Evolutionary conservation across 2,113 vertebrate genomes (phyloP).

Genomic region (Rhipidura dahli): DNA sequence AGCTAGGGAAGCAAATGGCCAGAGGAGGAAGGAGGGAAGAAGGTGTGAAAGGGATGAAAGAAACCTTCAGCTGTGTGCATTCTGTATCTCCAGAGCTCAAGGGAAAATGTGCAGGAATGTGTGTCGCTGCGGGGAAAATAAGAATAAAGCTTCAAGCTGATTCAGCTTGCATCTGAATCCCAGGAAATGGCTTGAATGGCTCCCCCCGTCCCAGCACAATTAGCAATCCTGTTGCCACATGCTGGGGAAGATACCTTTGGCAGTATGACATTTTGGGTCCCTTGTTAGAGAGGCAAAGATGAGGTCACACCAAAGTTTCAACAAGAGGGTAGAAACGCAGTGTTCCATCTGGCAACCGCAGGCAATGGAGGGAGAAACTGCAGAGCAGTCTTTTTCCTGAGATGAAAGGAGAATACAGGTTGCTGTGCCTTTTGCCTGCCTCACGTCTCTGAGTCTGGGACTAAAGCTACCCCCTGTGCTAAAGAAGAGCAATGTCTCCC

Average conservation of each 20-base stretch:
- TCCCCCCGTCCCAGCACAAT: not conserved
- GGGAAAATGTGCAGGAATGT: not conserved
- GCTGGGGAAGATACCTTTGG: constrained; percentile 10
- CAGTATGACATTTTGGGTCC: constrained; percentile 16
- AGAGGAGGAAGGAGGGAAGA: not conserved
- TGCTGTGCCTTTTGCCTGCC: not conserved
- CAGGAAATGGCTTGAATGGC: not conserved
- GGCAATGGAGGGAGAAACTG: not conserved
- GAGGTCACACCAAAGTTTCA: constrained; percentile 4
- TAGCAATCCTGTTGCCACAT: not conserved
- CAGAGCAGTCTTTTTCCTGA: not conserved
- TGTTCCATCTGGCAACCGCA: not conserved
- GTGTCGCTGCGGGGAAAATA: not conserved
- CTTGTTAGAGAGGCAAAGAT: not conserved
- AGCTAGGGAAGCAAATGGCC: not conserved
- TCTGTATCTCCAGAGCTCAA: not conserved
- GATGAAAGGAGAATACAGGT: not conserved
- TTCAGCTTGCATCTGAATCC: not conserved
- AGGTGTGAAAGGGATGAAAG: not conserved
- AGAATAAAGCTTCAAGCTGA: not conserved
- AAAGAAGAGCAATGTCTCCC: not conserved
- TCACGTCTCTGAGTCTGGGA: not conserved
- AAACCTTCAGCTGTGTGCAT: not conserved
- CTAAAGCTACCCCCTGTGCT: not conserved
- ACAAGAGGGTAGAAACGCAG: not conserved